A percentile compares a stretch with the other conserved stretches of the same genome.
These are phyloP conservation scores for Drosophila sucinea DNA, from an alignment of 1,140 invertebrate species.

Conservation along the genomic window DNA sequence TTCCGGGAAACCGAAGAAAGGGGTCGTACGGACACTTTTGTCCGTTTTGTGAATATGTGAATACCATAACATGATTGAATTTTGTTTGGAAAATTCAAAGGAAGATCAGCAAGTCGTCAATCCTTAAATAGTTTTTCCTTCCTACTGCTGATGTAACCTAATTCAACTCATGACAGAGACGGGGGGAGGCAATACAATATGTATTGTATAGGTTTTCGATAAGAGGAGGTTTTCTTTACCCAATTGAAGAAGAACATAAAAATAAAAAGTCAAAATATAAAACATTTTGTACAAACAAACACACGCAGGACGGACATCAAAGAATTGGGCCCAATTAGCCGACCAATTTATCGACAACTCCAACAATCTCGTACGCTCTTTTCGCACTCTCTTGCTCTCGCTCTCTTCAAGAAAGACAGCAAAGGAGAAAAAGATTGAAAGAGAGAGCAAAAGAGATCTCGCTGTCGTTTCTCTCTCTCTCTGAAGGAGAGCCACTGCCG, in stretches of 20 bases:
- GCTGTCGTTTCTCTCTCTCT: not conserved
- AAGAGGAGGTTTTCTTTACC: not conserved
- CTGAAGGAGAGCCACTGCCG: not conserved
- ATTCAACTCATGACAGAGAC: no score
- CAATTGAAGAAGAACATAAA: not conserved
- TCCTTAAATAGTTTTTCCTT: no score
- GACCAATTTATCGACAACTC: slow-evolving; percentile 15
- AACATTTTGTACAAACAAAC: not conserved
- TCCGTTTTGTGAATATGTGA: no score
- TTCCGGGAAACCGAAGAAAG: no score
- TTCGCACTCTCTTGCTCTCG: not conserved
- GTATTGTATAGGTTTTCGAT: not conserved
- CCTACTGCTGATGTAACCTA: no score
- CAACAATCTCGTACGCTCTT: slow-evolving; percentile 1
- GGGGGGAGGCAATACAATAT: no score
- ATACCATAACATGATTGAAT: no score
- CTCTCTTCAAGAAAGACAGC: not conserved
- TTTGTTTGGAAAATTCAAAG: no score
- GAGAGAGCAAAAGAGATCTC: not conserved
- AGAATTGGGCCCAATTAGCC: not conserved
- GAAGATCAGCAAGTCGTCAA: no score
- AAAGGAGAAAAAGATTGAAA: not conserved
- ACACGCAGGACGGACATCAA: not conserved
- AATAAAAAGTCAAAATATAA: not conserved
- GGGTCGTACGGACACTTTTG: no score